Percentiles rank a stretch among this genome's conserved stretches.
These are phyloP conservation scores for Heteromormyrus szaboi DNA, from an alignment of 2,797 vertebrate genomes.

Conservation along the genomic window DNA sequence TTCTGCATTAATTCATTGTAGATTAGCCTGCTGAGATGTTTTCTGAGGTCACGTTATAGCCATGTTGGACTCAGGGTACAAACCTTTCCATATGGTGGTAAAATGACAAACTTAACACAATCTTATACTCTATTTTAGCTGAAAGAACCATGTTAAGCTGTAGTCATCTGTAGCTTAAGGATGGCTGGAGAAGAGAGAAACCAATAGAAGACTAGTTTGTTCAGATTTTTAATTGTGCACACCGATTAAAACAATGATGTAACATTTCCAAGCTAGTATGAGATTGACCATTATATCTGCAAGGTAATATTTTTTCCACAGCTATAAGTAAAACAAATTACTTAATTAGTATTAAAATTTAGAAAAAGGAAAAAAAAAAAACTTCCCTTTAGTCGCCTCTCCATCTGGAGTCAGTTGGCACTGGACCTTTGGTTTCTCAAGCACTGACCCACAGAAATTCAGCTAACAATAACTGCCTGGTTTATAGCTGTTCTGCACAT, in stretches of 20 bases:
- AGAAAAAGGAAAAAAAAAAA: neutral
- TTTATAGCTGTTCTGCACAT: neutral
- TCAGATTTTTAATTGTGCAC: conserved; percentile 2
- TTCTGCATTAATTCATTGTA: neutral
- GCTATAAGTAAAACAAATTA: neutral
- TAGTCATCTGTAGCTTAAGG: neutral
- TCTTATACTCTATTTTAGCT: neutral
- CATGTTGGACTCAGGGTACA: neutral
- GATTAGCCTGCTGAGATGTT: neutral
- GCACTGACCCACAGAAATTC: neutral
- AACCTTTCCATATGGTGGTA: neutral
- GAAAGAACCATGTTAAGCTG: neutral
- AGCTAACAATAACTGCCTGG: neutral
- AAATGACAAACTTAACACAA: neutral
- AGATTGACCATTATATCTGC: neutral
- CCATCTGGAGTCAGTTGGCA: neutral
- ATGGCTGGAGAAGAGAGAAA: neutral
- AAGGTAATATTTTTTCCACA: neutral
- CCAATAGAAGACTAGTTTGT: neutral
- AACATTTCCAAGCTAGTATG: neutral
- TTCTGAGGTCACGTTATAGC: neutral
- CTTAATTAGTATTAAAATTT: neutral
- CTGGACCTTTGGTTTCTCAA: neutral
- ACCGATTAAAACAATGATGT: neutral
- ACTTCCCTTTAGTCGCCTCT: neutral